These are phyloP conservation scores for Oryzias melastigma DNA, from an alignment of 2,113 vertebrate genomes.

Conservation along the genomic window DNA sequence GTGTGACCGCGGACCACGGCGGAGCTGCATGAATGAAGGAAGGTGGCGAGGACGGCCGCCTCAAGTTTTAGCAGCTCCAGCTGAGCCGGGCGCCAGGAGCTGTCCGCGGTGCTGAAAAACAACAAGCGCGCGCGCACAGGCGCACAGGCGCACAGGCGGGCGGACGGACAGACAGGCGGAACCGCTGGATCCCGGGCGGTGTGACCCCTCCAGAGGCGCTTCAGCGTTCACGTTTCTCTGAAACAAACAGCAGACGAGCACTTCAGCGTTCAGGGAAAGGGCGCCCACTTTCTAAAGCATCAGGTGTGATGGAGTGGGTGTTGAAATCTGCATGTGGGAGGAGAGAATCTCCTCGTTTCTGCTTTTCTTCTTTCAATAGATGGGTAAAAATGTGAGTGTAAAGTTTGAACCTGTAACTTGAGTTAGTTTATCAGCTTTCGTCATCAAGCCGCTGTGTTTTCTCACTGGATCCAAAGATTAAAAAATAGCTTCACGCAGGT, in stretches of 20 bases:
- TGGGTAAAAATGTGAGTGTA: neutral
- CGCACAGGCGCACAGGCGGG: neutral
- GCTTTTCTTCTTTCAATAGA: too few relatives aligned
- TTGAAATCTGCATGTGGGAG: too few relatives aligned
- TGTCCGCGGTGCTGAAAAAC: conserved; percentile 74
- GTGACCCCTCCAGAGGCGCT: conserved; percentile 15
- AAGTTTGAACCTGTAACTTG: conserved; percentile 49
- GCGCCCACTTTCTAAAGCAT: neutral
- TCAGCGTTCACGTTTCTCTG: conserved; percentile 33
- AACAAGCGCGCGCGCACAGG: neutral
- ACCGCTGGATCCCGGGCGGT: conserved; percentile 51
- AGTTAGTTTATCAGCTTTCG: neutral
- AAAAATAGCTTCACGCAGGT: conserved; percentile 14
- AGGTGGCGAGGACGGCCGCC: conserved; percentile 18
- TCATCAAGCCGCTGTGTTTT: neutral
- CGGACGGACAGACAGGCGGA: neutral
- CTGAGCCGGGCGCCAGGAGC: conserved; percentile 51
- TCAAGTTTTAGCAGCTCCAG: conserved; percentile 57
- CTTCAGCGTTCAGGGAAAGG: neutral
- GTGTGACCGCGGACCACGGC: conserved; percentile 5
- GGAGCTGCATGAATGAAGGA: conserved; percentile 7
- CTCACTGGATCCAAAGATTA: conserved; percentile 31
- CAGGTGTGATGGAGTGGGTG: neutral
- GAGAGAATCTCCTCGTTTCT: too few relatives aligned
- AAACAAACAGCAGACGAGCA: conserved; percentile 19